Percentiles rank a stretch among this genome's conserved stretches.
Conservation (phyloP, 2,888 invertebrate species). For the Myathropa florea region DNA sequence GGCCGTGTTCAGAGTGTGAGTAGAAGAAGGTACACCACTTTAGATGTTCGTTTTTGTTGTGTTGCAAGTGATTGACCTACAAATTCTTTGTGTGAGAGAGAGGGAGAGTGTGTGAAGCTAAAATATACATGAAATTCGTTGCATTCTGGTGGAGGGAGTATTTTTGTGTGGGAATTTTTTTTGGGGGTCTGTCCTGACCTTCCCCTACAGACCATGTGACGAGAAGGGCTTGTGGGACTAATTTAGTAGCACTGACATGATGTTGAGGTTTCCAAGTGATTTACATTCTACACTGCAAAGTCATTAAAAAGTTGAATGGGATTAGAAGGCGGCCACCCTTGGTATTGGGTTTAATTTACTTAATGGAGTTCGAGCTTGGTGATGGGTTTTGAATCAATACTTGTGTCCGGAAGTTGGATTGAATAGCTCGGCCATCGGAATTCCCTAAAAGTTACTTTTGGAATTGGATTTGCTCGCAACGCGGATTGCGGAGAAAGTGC, state of each 20-base stretch:
- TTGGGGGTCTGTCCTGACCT: slow-evolving; percentile 20
- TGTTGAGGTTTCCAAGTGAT: slow-evolving; percentile 1
- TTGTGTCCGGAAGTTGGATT: background rate
- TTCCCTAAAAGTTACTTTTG: background rate
- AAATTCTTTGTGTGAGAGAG: slow-evolving; percentile 5
- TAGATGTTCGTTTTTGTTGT: background rate
- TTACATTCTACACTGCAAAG: background rate
- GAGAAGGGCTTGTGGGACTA: slow-evolving; percentile 27
- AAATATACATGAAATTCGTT: background rate
- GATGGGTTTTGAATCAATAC: background rate
- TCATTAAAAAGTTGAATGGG: background rate
- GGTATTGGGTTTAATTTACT: background rate
- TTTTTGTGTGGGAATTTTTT: background rate
- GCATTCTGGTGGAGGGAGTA: background rate
- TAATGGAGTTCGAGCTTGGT: background rate
- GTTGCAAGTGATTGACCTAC: slow-evolving; percentile 48
- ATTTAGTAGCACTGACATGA: slow-evolving; percentile 15
- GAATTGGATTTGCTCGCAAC: too few species aligned
- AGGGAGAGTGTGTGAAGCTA: background rate
- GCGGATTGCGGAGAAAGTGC: too few species aligned
- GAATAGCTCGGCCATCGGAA: background rate
- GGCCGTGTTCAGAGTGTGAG: slow-evolving; percentile 32
- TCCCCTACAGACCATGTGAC: slow-evolving; percentile 15
- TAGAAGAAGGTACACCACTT: slow-evolving; percentile 14
- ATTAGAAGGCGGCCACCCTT: background rate